Evolutionary conservation across 2,797 vertebrate genomes (phyloP), one percentile per base, ranked within the genome.

Genomic region (Megalops cyprinoides): DNA sequence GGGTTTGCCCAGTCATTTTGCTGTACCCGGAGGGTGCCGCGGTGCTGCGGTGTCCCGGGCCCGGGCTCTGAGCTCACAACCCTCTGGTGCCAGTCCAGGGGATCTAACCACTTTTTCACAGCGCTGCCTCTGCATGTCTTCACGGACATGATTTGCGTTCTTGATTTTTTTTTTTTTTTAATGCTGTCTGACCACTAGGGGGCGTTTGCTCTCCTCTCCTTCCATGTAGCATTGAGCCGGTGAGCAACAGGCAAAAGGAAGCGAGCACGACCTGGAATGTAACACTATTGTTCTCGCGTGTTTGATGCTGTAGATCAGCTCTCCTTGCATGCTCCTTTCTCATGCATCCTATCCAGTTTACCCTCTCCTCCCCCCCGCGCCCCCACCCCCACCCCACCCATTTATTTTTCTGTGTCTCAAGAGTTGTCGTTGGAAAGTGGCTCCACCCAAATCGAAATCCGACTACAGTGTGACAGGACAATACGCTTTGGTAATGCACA

Each of bases 401-500:
- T 6, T 69, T 69, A 39, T 15, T 65, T 37, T 39, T 37, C 65
- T 12, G 37, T 12, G 37, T 69, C 65, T 69, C 37, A 44, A 44
- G 20, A 18, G 9, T 42, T 69, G 6, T 44, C n/a, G 20, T 37
- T 39, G 39, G 37, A 69, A 23, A 69, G 65, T 69, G 23, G 37
- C 65, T 18, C 65, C 37, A 18, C 37, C 67, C 39, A 39, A n/a
- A 42, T n/a, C n/a, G n/a, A n/a, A n/a, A 56, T 71, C 62, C 60
- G 37, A 79, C 78, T 82, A 39, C 34, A 65, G 25, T 44, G 49
- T 53, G 77, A 80, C 81, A 84, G 76, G 81, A 79, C 74, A 53
- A 84, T 69, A 74, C 39, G 55, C 53, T 15, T 69, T 71, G 67
- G 78, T 82, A 86, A 85, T 87, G 60, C 86, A 84, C 67, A 85